Base-by-base conservation (phyloP, 37 sponge, comb jelly and placozoan species). In the Hexactinellida sp. region DNA sequence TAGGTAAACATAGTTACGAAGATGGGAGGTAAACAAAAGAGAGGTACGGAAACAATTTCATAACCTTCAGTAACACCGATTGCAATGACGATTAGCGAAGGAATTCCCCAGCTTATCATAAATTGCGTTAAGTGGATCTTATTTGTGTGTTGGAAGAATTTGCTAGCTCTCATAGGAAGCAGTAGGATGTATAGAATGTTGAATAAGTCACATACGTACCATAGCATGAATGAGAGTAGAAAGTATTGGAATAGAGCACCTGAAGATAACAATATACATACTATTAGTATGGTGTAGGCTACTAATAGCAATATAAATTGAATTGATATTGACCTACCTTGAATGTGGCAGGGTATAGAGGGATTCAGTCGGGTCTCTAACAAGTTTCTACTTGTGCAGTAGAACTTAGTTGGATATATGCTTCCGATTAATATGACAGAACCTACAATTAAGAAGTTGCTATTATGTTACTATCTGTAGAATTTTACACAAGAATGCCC, bases 181-280 rank as follows among this genome's bases (percentile, higher is more conserved):
- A 63, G 76, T 1, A 63, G 3, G 32, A 63, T 23, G 76, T 63
- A 63, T 7, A 63, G 76, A 28, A 63, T 63, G 76, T 63, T 63
- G 34, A 23, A 63, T 63, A 63, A 1, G 76, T 63, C 76, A 28
- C 76, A 63, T 25, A 63, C 30, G 76, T 63, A 63, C 76, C 76
- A 63, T 10, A 63, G 30, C 76, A 63, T 10, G 30, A 63, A 63
- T 5, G 76, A 25, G 21, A 63, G 76, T 1, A 63, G 21, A n/a
- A 63, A 63, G 76, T 21, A 63, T 10, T 63, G 76, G 76, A 63
- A 63, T 63, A 63, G 3, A n/a, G 76, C 76, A n/a, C 76, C 76
- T 63, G 13, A 23, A 32, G 52, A 16, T n/a, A 47, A 47, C 52
- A 47, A 47, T 47, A 16, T 47, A n/a, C n/a, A n/a, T n/a, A n/a